Conservation (phyloP, 1,140 invertebrate species). For the Bombus affinis region DNA sequence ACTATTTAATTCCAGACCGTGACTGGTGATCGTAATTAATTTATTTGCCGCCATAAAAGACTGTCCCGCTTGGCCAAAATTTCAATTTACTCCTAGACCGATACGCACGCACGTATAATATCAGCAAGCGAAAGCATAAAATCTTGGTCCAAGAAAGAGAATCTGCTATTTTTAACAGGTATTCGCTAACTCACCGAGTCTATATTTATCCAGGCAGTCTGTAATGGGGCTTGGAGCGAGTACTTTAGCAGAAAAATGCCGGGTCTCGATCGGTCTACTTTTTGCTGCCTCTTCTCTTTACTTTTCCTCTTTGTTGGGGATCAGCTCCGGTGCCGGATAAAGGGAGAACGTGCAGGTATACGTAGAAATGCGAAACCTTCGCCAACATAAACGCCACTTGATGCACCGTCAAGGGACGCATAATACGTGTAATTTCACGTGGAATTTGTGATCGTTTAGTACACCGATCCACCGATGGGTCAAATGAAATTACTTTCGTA, state of each 20-base stretch:
- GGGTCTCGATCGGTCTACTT: constrained; percentile 33
- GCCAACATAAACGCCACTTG: neutral
- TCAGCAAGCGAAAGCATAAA: neutral
- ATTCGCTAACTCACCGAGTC: constrained; percentile 18
- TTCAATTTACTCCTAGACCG: too few relatives aligned
- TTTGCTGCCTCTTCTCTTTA: constrained; percentile 25
- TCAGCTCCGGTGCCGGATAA: neutral
- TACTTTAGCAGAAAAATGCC: constrained; percentile 38
- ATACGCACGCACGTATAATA: neutral
- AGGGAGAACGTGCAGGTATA: neutral
- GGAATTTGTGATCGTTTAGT: neutral
- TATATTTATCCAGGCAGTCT: constrained; percentile 29
- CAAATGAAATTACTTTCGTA: neutral
- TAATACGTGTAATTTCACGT: neutral
- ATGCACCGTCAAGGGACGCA: neutral
- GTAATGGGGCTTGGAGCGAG: constrained; percentile 30
- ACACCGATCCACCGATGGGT: too few relatives aligned
- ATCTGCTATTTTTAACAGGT: constrained; percentile 29
- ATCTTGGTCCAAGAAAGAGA: constrained; percentile 1
- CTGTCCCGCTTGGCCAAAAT: neutral
- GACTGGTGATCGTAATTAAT: neutral
- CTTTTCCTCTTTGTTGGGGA: constrained; percentile 35
- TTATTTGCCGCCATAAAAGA: neutral
- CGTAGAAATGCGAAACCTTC: constrained; percentile 5
- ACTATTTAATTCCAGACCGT: neutral